Conservation (phyloP, 2,113 vertebrate genomes). For the Crotalus horridus region DNA sequence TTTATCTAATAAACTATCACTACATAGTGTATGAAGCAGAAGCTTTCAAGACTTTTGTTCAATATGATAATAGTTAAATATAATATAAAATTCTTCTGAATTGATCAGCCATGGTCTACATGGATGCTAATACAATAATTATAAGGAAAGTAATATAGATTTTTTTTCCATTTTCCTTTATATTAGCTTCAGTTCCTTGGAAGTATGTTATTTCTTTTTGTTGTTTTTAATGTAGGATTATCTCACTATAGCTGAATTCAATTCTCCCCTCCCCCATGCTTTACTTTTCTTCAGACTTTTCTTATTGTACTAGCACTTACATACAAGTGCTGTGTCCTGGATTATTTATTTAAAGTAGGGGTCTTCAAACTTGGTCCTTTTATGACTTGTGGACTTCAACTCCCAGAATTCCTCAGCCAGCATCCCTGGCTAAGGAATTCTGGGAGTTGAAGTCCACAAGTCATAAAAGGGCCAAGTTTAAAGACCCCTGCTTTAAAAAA, state of each 20-base stretch:
- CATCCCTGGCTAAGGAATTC: too few species aligned
- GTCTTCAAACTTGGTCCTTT: too few species aligned
- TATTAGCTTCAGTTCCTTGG: not conserved
- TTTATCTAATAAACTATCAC: not conserved
- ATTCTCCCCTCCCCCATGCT: not conserved
- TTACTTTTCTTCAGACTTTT: not conserved
- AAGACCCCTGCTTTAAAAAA: not conserved
- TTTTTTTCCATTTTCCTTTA: not conserved
- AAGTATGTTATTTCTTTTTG: not conserved
- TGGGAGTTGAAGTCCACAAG: too few species aligned
- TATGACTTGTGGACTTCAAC: too few species aligned
- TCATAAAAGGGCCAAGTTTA: too few species aligned
- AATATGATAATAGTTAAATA: not conserved
- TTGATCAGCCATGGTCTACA: not conserved
- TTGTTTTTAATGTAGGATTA: not conserved
- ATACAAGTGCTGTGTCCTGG: not conserved
- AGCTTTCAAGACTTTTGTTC: not conserved
- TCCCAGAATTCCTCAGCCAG: too few species aligned
- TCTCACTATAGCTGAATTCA: not conserved
- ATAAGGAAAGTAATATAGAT: not conserved
- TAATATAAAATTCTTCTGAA: not conserved
- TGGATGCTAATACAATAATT: not conserved
- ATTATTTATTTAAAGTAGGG: not conserved
- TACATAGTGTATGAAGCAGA: not conserved
- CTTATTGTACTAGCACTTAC: not conserved